Evolutionary conservation across 2,113 vertebrate species (phyloP).

Genomic region (Todiramphus chloris): DNA sequence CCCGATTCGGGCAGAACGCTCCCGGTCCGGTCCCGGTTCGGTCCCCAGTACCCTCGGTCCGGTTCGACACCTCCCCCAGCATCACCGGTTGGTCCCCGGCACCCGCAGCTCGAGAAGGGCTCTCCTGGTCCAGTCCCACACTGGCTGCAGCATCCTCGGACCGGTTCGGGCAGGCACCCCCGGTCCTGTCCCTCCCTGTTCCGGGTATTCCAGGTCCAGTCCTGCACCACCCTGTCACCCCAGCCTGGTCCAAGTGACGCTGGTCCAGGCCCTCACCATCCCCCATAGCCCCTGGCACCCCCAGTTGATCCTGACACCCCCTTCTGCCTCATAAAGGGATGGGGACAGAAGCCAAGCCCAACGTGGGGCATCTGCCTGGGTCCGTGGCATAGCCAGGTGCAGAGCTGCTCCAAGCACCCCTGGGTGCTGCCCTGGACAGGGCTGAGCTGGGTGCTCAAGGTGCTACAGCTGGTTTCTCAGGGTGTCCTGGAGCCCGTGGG

Average conservation of each 20-base stretch:
- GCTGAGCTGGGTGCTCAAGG: fast-evolving
- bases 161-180: fast-evolving
- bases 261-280: not conserved
- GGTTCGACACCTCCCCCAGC: not conserved
- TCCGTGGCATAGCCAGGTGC: not conserved
- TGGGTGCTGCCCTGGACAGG: not conserved
- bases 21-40: fast-evolving
- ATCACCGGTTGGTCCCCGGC: not conserved
- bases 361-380: fast-evolving
- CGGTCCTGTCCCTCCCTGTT: not conserved
- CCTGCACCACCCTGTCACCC: not conserved
- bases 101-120: not conserved
- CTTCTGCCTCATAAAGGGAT: not conserved
- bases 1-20: not conserved
- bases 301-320: not conserved
- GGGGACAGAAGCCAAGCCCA: not conserved
- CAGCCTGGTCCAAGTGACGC: not conserved
- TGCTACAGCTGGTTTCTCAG: fast-evolving
- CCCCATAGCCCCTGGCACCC: not conserved
- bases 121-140: not conserved
- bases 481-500: too few species aligned
- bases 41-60: not conserved
- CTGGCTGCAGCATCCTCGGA: not conserved
- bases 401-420: not conserved
- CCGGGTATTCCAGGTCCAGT: fast-evolving